phyloP scores from a whole-genome alignment of 2,888 invertebrate genomes.

The Hypena proboscidalis region DNA sequence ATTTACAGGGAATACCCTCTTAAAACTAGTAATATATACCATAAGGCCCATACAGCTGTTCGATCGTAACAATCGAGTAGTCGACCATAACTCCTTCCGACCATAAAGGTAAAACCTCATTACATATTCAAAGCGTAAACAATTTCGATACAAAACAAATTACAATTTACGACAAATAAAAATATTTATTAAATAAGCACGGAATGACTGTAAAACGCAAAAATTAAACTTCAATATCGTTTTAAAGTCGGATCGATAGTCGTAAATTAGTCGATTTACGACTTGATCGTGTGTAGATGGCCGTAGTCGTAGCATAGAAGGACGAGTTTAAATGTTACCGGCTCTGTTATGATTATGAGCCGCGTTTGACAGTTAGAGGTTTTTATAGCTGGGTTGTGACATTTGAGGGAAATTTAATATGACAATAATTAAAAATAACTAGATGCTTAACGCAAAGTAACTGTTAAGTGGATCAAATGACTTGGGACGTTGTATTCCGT shows the following conservation, averaged over 20 bases:
- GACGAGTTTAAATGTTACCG: not conserved
- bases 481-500: too few relatives aligned
- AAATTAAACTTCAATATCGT: conserved; percentile 68
- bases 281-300: conserved; percentile 41
- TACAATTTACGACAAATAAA: conserved; percentile 56
- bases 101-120: conserved; percentile 19
- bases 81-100: conserved; percentile 22
- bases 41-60: conserved; percentile 3
- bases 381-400: too few relatives aligned
- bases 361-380: not conserved
- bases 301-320: conserved; percentile 51
- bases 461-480: too few relatives aligned
- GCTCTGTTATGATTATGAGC: not conserved
- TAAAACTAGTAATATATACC: conserved; percentile 5
- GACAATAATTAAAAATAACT: too few relatives aligned
- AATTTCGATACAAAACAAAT: conserved; percentile 52
- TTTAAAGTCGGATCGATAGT: conserved; percentile 61
- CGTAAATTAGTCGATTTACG: conserved; percentile 69
- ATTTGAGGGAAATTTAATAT: too few relatives aligned
- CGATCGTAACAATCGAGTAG: conserved; percentile 1
- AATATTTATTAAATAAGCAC: conserved; percentile 66
- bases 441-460: too few relatives aligned
- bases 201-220: conserved; percentile 67
- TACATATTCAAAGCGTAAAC: conserved; percentile 38
- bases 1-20: not conserved